Conservation (phyloP, 1,140 invertebrate genomes). For the Drosophila melanogaster region Release_6_plus_ISO1_MT NC_004354.4:11701001-11701500, state of each 20-base stretch:
- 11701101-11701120: conserved; percentile 55
- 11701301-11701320: too few relatives aligned
- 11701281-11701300: too few relatives aligned
- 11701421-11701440: too few relatives aligned
- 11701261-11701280: too few relatives aligned
- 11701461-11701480: too few relatives aligned
- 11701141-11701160: conserved; percentile 45
- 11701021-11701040: conserved; percentile 29
- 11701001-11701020: conserved; percentile 20
- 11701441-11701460: too few relatives aligned
- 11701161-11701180: conserved; percentile 13
- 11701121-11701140: conserved; percentile 74
- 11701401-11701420: too few relatives aligned
- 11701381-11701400: too few relatives aligned
- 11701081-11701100: conserved; percentile 50
- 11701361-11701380: too few relatives aligned
- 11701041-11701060: conserved; percentile 3
- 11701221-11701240: not conserved
- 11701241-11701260: too few relatives aligned
- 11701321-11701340: too few relatives aligned
- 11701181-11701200: conserved; percentile 2
- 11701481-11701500: not conserved
- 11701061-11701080: conserved; percentile 2
- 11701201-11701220: conserved; percentile 12
- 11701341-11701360: too few relatives aligned